Evolutionary conservation across 2,888 invertebrate species (phyloP).

Genomic region (Microctonus hyperodae): DNA sequence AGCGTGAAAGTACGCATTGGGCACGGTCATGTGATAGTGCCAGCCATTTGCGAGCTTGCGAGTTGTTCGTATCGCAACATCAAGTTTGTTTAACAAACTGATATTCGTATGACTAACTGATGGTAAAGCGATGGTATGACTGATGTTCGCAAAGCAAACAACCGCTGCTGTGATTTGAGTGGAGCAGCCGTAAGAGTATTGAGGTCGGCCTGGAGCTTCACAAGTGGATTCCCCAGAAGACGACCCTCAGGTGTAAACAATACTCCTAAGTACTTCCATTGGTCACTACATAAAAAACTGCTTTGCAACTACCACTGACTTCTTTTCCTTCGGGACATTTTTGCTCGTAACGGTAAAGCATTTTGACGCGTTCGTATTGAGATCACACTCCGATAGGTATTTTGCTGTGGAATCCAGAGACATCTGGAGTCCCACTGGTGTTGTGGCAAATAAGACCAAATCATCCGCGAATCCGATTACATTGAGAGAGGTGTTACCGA

Average conservation of each 20-base stretch:
- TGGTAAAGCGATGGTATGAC: conserved; percentile 28
- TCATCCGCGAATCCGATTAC: conserved; percentile 41
- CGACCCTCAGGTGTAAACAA: conserved; percentile 31
- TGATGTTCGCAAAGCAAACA: conserved; percentile 31
- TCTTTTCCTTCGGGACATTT: too few relatives aligned
- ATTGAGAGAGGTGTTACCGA: conserved; percentile 20
- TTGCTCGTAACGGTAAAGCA: too few relatives aligned
- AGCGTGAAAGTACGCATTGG: conserved; percentile 33
- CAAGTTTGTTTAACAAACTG: conserved; percentile 18
- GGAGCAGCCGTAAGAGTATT: conserved; percentile 6
- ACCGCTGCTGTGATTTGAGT: conserved; percentile 36
- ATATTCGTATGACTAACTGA: conserved; percentile 6
- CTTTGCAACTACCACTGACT: conserved; percentile 8
- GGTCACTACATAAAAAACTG: conserved; percentile 14
- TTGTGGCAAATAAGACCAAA: conserved; percentile 28
- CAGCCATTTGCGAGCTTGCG: conserved; percentile 28
- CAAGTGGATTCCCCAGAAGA: not conserved
- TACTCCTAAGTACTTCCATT: conserved; percentile 33
- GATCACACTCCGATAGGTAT: conserved; percentile 21
- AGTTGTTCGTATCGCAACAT: not conserved
- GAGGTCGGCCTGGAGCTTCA: not conserved
- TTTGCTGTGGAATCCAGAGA: not conserved
- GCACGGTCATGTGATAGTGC: conserved; percentile 14
- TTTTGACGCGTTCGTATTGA: conserved; percentile 15
- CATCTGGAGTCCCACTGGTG: conserved; percentile 20